These are phyloP conservation scores for Papilio gigon DNA, from an alignment of 2,888 invertebrate species.

Conservation along the genomic window DNA sequence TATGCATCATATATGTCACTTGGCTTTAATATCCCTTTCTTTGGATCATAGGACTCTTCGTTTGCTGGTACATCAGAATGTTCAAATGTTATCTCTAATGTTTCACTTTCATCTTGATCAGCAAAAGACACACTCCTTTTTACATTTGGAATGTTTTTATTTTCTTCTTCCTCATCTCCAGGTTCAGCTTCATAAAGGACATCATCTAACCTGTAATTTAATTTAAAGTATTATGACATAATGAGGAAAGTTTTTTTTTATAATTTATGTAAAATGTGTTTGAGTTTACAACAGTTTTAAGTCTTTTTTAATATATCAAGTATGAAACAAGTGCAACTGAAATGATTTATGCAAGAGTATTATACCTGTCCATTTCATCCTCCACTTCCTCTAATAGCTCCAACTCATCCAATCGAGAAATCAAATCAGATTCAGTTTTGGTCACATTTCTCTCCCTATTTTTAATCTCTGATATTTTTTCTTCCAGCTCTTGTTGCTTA, in stretches of 20 bases:
- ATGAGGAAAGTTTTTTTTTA: neutral
- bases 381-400: conserved; percentile 79
- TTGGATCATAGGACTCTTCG: conserved; percentile 55
- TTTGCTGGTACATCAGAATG: conserved; percentile 62
- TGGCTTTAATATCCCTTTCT: conserved; percentile 68
- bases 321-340: neutral
- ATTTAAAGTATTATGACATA: conserved; percentile 35
- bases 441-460: conserved; percentile 55
- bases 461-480: conserved; percentile 61
- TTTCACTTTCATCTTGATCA: conserved; percentile 68
- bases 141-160: conserved; percentile 44
- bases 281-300: neutral
- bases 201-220: conserved; percentile 60
- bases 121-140: conserved; percentile 70
- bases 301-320: neutral
- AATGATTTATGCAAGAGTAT: neutral
- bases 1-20: conserved; percentile 72
- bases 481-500: conserved; percentile 66
- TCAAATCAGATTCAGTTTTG: conserved; percentile 70
- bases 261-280: neutral
- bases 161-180: conserved; percentile 42
- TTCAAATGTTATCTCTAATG: conserved; percentile 65
- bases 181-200: conserved; percentile 57
- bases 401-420: conserved; percentile 79
- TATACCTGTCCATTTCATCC: conserved; percentile 81